These are phyloP conservation scores for Xerus rutilus DNA, from an alignment of 2,797 vertebrate species.

Conservation along the genomic window DNA sequence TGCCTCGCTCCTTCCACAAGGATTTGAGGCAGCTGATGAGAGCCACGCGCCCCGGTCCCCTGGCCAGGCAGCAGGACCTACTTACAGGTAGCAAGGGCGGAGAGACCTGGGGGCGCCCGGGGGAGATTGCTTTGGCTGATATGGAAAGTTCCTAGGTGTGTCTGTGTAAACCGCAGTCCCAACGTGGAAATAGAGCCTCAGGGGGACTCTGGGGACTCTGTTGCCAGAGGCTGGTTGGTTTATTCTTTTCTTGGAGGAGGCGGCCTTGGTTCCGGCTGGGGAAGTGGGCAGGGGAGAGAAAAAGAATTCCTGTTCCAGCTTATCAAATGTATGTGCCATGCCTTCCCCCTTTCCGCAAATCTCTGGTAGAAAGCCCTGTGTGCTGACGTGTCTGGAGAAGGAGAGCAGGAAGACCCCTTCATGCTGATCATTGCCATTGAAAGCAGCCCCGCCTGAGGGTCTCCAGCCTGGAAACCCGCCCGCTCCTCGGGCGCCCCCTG, in stretches of 20 bases:
- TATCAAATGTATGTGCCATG: neutral
- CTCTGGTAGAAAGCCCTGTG: neutral
- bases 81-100: neutral
- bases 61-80: neutral
- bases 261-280: neutral
- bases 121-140: neutral
- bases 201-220: neutral
- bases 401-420: neutral
- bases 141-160: neutral
- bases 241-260: neutral
- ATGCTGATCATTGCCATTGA: neutral
- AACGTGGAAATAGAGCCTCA: neutral
- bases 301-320: neutral
- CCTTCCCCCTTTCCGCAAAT: neutral
- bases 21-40: slow-evolving; percentile 45
- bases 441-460: neutral
- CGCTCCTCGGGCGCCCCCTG: slow-evolving; percentile 59
- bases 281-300: neutral
- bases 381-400: neutral
- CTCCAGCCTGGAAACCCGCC: neutral
- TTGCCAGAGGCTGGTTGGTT: neutral
- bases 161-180: neutral
- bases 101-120: fast-evolving
- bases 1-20: slow-evolving; percentile 46
- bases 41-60: neutral